Conservation (phyloP, 92 coral and sea anemone genomes). For the Blastomussa wellsi region DNA sequence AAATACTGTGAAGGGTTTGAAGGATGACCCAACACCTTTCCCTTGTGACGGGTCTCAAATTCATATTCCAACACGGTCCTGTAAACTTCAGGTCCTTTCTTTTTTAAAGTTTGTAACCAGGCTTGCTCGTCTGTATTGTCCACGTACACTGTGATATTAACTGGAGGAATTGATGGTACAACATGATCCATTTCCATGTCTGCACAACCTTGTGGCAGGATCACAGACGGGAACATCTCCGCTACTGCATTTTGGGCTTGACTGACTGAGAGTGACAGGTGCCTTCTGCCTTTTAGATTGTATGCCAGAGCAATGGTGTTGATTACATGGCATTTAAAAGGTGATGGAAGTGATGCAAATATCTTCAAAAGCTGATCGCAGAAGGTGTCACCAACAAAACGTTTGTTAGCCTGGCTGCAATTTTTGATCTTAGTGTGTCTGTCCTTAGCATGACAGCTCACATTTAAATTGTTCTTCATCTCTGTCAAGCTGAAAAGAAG, state of each 20-base stretch:
- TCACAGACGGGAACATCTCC: conserved; percentile 52
- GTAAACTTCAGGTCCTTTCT: conserved; percentile 66
- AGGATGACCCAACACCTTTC: background rate
- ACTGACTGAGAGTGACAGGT: conserved; percentile 32
- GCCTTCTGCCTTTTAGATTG: conserved; percentile 24
- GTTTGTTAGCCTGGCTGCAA: background rate
- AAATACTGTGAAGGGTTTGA: conserved; percentile 8
- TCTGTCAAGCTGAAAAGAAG: conserved; percentile 37
- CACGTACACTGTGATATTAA: conserved; percentile 74
- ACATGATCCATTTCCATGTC: conserved; percentile 37
- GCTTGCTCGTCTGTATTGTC: conserved; percentile 29
- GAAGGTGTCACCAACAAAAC: conserved; percentile 12
- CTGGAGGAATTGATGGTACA: conserved; percentile 55
- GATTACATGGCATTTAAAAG: conserved; percentile 80
- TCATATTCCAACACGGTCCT: conserved; percentile 55
- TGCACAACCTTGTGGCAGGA: conserved; percentile 56
- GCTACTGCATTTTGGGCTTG: conserved; percentile 52
- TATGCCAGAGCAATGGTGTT: conserved; percentile 57
- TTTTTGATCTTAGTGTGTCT: background rate
- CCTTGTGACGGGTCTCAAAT: conserved; percentile 1
- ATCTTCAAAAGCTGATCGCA: conserved; percentile 37
- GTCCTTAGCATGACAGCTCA: conserved; percentile 17
- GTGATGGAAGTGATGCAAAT: conserved; percentile 65
- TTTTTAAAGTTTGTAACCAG: conserved; percentile 67
- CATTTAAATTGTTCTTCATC: conserved; percentile 15